Percentiles rank a stretch among this genome's conserved stretches.
Evolutionary conservation across 2,113 vertebrate species (phyloP).

Genomic region (Plectropomus leopardus): DNA sequence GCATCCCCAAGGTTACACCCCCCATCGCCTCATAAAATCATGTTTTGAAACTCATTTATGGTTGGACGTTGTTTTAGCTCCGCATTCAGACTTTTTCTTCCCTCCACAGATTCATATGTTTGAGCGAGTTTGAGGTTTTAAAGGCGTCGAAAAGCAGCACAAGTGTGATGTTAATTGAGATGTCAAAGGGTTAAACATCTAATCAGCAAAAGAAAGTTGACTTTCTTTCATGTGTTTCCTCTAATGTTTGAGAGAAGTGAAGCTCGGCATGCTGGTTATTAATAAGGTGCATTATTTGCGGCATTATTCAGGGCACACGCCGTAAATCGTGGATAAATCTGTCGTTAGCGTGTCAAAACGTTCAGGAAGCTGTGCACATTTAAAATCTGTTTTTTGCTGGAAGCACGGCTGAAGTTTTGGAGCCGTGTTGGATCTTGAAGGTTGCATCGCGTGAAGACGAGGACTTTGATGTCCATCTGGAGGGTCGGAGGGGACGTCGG

Average conservation of each 20-base stretch:
- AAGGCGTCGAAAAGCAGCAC: too few species aligned
- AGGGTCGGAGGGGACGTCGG: conserved; percentile 13
- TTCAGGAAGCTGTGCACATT: not conserved
- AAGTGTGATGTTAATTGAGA: too few species aligned
- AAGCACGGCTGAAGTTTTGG: not conserved
- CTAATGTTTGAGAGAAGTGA: not conserved
- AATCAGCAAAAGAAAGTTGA: not conserved
- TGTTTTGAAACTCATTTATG: too few species aligned
- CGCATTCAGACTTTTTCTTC: too few species aligned
- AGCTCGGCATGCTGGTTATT: not conserved
- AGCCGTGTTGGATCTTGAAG: not conserved
- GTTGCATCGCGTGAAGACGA: not conserved
- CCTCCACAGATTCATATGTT: too few species aligned
- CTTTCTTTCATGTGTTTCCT: not conserved
- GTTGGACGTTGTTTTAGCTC: too few species aligned
- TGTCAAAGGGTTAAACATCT: not conserved
- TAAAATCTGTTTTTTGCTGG: not conserved
- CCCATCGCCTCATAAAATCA: too few species aligned
- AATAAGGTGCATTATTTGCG: conserved; percentile 25
- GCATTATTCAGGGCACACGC: conserved; percentile 19
- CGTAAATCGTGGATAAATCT: conserved; percentile 17
- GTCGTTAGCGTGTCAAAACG: conserved; percentile 22
- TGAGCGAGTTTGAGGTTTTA: too few species aligned
- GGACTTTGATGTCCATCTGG: conserved; percentile 10
- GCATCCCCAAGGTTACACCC: too few species aligned